These are phyloP conservation scores for Sipha flava DNA, from an alignment of 1,140 invertebrate genomes.

Conservation along the genomic window DNA sequence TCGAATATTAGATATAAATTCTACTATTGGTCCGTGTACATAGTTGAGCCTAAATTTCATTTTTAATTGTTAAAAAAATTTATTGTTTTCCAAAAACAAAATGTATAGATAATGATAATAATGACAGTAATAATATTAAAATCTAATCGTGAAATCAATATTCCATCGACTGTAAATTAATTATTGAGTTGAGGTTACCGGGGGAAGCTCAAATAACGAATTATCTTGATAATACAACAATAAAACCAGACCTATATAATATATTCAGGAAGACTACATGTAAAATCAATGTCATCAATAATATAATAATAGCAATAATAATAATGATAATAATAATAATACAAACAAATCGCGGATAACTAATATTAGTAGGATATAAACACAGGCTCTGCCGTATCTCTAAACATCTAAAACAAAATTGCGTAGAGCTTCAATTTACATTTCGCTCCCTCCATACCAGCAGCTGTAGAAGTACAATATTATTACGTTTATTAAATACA, in stretches of 20 bases:
- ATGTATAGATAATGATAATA: too few species aligned
- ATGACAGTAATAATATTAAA: not conserved
- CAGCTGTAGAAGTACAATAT: not conserved
- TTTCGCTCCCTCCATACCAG: not conserved
- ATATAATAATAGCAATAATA: conserved; percentile 9
- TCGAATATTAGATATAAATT: not conserved
- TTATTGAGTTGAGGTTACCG: not conserved
- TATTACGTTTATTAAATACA: not conserved
- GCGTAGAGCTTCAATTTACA: not conserved
- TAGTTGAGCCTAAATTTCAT: not conserved
- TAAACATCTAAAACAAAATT: not conserved
- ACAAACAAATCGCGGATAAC: not conserved
- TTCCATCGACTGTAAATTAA: not conserved
- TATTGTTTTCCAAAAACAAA: too few species aligned
- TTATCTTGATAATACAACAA: not conserved
- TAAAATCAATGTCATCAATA: not conserved
- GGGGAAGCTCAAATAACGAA: not conserved
- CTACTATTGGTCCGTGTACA: not conserved
- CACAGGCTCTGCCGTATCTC: not conserved
- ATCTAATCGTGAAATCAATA: not conserved
- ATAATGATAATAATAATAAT: not conserved
- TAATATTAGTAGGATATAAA: conserved; percentile 16
- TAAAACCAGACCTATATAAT: not conserved
- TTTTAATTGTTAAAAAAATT: too few species aligned
- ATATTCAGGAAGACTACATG: not conserved